Conservation (phyloP, 2,113 vertebrate species). For the Formicarius rufipectus region DNA sequence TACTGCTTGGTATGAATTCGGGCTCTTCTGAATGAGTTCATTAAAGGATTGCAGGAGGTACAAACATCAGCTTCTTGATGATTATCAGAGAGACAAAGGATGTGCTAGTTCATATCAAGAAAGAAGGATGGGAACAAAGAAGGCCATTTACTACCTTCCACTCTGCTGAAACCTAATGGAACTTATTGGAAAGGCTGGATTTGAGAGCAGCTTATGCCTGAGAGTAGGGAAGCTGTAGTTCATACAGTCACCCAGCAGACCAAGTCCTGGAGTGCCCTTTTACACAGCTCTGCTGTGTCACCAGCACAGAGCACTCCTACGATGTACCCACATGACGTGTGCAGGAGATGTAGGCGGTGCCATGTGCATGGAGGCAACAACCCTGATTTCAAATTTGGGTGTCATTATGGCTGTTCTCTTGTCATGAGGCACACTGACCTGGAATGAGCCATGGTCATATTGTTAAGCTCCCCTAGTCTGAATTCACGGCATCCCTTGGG, state of each 20-base stretch:
- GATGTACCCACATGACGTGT: not conserved
- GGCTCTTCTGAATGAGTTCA: not conserved
- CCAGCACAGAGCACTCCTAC: not conserved
- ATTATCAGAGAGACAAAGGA: not conserved
- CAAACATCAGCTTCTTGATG: not conserved
- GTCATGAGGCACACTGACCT: not conserved
- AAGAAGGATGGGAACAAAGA: not conserved
- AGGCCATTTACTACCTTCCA: accelerated
- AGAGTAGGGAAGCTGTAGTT: not conserved
- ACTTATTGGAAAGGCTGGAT: not conserved
- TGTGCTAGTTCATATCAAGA: not conserved
- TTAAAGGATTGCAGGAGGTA: not conserved
- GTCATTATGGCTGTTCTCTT: not conserved
- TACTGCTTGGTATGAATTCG: not conserved
- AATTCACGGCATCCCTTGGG: not conserved
- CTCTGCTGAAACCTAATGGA: not conserved
- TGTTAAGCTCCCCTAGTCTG: not conserved
- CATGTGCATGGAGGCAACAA: not conserved
- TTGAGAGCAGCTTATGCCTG: not conserved
- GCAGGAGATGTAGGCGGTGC: not conserved
- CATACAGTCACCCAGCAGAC: not conserved
- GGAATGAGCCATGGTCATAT: not conserved
- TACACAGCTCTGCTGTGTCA: not conserved
- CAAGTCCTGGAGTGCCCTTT: not conserved
- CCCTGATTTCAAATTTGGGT: not conserved